These are phyloP conservation scores for Prionailurus viverrinus DNA, from an alignment of 2,113 vertebrate species.

Conservation along the genomic window DNA sequence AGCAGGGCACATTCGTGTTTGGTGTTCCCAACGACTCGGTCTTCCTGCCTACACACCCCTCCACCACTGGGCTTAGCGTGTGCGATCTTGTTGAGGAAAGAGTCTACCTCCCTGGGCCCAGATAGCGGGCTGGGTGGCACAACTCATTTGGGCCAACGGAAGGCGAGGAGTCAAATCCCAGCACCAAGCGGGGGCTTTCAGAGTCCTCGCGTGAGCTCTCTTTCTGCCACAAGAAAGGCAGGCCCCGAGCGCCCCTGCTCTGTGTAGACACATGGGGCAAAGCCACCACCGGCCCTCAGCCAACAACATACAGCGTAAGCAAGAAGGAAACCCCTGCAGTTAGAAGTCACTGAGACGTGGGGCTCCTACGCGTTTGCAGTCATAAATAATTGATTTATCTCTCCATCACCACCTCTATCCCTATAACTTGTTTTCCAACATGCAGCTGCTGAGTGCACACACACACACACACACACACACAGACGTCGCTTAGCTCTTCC, in stretches of 20 bases:
- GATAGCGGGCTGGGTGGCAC: background rate
- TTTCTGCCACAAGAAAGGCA: background rate
- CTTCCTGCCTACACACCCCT: background rate
- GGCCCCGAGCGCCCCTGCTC: rapidly evolving
- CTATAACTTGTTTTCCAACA: background rate
- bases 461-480: background rate
- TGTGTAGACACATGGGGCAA: background rate
- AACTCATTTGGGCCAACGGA: background rate
- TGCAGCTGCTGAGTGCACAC: background rate
- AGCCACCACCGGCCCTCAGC: background rate
- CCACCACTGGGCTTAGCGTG: rapidly evolving
- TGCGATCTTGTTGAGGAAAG: background rate
- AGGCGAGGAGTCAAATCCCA: background rate
- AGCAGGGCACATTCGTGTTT: rapidly evolving
- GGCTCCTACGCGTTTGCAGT: background rate
- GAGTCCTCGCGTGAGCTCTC: background rate
- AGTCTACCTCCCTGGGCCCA: rapidly evolving
- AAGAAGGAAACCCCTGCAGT: background rate
- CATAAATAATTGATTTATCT: background rate
- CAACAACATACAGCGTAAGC: rapidly evolving
- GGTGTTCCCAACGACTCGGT: too few relatives aligned
- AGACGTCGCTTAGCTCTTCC: background rate
- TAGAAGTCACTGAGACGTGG: background rate
- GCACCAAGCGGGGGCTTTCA: too few relatives aligned
- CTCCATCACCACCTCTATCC: background rate